phyloP scores from a whole-genome alignment of 2,797 vertebrate species.

The Pelodytes ibericus region DNA sequence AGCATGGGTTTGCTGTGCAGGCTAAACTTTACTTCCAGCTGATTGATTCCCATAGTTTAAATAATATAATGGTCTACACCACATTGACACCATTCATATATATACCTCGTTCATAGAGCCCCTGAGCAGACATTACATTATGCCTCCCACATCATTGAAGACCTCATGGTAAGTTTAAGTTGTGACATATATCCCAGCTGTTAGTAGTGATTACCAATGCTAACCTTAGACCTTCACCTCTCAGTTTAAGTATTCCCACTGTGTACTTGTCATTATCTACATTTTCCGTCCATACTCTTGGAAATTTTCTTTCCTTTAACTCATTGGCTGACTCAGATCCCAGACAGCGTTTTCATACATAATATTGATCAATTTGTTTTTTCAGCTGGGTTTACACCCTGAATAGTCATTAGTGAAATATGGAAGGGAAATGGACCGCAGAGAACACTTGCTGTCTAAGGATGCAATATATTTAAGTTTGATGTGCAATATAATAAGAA shows the following conservation, averaged over 20 bases:
- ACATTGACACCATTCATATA: not conserved
- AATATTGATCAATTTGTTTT: constrained; percentile 35
- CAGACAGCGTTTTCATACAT: constrained; percentile 25
- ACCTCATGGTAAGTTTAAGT: constrained; percentile 7
- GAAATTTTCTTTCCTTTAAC: constrained; percentile 25
- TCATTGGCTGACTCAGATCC: constrained; percentile 15
- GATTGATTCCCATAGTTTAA: constrained; percentile 4
- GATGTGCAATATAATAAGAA: not conserved
- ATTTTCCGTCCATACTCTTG: not conserved
- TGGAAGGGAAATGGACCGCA: not conserved
- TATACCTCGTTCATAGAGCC: constrained; percentile 1
- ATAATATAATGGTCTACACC: not conserved
- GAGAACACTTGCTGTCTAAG: not conserved
- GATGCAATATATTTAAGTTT: constrained; percentile 6
- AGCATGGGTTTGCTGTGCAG: not conserved
- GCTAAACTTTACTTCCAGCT: constrained; percentile 4
- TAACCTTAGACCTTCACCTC: constrained; percentile 36
- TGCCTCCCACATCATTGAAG: not conserved
- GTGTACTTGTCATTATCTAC: constrained; percentile 30
- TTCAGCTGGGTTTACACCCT: constrained; percentile 31
- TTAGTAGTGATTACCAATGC: constrained; percentile 20
- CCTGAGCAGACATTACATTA: not conserved
- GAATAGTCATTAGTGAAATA: constrained; percentile 3
- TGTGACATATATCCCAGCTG: constrained; percentile 27
- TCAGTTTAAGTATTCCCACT: constrained; percentile 3